phyloP scores from a whole-genome alignment of 2,888 invertebrate genomes.

The Acleris emargana region DNA sequence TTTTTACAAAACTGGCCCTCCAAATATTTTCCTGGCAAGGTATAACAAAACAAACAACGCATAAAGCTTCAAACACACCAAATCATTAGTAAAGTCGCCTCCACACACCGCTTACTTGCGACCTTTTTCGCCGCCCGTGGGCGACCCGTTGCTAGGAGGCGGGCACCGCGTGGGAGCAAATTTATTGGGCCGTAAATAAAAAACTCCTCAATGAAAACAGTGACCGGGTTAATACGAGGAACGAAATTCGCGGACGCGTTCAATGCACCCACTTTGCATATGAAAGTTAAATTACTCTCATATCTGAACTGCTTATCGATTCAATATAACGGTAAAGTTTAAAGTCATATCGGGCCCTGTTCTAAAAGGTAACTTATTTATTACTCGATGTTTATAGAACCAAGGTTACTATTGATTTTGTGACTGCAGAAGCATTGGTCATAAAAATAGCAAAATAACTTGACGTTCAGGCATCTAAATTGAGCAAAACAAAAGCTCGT shows the following conservation, averaged over 20 bases:
- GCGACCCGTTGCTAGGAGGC: slow-evolving; percentile 54
- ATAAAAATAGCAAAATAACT: slow-evolving; percentile 25
- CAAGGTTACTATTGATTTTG: slow-evolving; percentile 29
- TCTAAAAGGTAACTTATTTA: slow-evolving; percentile 20
- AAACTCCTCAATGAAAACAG: slow-evolving; percentile 52
- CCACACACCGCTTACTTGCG: slow-evolving; percentile 42
- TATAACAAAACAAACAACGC: not conserved
- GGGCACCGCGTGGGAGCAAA: slow-evolving; percentile 57
- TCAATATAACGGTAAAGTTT: slow-evolving; percentile 7
- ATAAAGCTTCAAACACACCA: not conserved
- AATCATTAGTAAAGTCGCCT: slow-evolving; percentile 25
- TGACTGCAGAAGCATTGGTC: slow-evolving; percentile 9
- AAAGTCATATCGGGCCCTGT: not conserved
- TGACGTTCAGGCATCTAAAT: slow-evolving; percentile 12
- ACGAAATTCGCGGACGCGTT: slow-evolving; percentile 24
- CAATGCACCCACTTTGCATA: slow-evolving; percentile 23
- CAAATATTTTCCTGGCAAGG: no score
- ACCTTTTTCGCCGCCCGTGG: slow-evolving; percentile 57
- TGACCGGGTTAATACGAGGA: slow-evolving; percentile 48
- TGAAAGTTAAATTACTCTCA: slow-evolving; percentile 14
- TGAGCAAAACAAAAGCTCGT: slow-evolving; percentile 17
- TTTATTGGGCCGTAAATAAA: slow-evolving; percentile 65
- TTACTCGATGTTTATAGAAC: slow-evolving; percentile 18
- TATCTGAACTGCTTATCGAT: slow-evolving; percentile 1
- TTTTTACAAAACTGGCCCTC: no score